A percentile compares a stretch with the other conserved stretches of the same genome.
Evolutionary conservation across 2,797 vertebrate species (phyloP).

Genomic region (Eurystomus glaucurus): DNA sequence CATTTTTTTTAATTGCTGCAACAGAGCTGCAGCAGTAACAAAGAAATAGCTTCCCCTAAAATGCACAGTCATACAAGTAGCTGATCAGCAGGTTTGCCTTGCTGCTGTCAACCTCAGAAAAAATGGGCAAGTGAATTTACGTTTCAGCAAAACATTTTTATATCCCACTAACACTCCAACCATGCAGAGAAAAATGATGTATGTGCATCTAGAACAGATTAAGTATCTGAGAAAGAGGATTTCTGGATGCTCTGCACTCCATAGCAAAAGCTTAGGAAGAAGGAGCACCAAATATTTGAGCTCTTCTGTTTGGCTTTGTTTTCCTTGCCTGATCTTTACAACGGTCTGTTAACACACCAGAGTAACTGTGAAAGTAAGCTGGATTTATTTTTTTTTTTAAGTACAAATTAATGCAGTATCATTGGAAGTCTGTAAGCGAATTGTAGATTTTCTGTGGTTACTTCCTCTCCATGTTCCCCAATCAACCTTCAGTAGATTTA

Average conservation of each 20-base stretch:
- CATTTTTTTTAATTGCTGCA: slow-evolving; percentile 38
- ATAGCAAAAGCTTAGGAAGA: neutral
- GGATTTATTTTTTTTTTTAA: neutral
- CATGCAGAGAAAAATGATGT: neutral
- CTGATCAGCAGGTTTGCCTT: slow-evolving; percentile 14
- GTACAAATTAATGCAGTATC: neutral
- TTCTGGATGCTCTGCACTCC: neutral
- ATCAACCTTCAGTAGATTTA: neutral
- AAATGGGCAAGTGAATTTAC: neutral
- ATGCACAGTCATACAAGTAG: slow-evolving; percentile 39
- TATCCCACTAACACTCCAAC: neutral
- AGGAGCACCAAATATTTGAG: neutral
- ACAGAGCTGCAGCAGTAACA: neutral
- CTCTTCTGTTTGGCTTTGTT: neutral
- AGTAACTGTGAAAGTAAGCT: neutral
- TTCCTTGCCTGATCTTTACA: neutral
- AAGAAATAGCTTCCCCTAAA: slow-evolving; percentile 27
- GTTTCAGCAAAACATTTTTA: neutral
- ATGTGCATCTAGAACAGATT: neutral
- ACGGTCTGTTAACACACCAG: neutral
- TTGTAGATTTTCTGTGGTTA: rapidly evolving
- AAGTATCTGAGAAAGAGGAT: neutral
- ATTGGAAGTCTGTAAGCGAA: neutral
- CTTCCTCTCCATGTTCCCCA: neutral
- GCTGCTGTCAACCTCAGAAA: neutral